Evolutionary conservation across 2,113 vertebrate genomes (phyloP).

Genomic region (Orthonyx spaldingii): DNA sequence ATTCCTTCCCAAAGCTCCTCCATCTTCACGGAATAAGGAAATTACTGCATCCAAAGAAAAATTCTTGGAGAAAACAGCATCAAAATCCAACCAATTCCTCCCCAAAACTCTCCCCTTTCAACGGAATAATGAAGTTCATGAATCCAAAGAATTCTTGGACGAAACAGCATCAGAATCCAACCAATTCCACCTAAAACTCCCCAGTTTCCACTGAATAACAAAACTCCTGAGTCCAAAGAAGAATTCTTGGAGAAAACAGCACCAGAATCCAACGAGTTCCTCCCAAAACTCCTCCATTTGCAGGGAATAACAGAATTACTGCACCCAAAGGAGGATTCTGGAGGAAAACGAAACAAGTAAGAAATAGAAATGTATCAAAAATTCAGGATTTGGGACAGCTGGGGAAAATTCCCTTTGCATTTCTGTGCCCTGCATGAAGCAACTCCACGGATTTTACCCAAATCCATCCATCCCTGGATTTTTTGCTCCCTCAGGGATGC

Average conservation of each 20-base stretch:
- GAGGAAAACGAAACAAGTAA: not conserved
- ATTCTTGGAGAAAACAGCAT: not conserved
- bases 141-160: not conserved
- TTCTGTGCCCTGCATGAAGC: not conserved
- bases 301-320: not conserved
- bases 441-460: not conserved
- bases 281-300: not conserved
- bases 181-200: not conserved
- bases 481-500: rapidly evolving
- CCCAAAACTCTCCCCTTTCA: not conserved
- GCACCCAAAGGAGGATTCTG: not conserved
- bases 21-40: not conserved
- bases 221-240: not conserved
- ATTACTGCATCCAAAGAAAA: not conserved
- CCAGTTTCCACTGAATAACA: not conserved
- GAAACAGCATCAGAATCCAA: not conserved
- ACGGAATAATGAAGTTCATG: not conserved
- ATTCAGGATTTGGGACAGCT: rapidly evolving
- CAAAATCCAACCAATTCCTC: not conserved
- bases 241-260: not conserved
- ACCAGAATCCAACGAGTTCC: no score
- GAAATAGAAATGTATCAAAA: rapidly evolving
- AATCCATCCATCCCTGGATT: not conserved
- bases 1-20: rapidly evolving
- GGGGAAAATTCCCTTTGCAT: not conserved